Conservation (phyloP, 1,140 invertebrate genomes). For the Drosophila quadrilineata region DNA sequence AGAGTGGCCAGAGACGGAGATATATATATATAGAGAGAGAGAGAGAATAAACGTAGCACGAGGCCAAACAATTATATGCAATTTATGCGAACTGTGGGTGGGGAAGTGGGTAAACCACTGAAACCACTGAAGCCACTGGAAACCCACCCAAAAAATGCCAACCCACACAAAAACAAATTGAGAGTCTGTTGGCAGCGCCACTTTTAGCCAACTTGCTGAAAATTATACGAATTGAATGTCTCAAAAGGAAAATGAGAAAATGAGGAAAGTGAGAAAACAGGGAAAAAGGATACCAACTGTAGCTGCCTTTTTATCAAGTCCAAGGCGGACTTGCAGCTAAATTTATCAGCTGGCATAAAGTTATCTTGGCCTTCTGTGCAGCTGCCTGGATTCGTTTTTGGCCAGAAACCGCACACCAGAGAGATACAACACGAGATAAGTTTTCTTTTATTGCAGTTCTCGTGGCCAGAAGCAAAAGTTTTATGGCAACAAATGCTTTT, state of each 20-base stretch:
- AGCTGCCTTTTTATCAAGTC: constrained; percentile 66
- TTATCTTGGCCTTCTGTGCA: constrained; percentile 46
- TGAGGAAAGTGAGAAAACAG: not conserved
- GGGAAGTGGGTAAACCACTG: constrained; percentile 1
- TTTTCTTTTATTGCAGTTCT: constrained; percentile 75
- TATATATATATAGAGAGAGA: no score
- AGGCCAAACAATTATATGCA: constrained; percentile 72
- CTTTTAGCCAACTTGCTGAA: constrained; percentile 39
- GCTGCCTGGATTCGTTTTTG: constrained; percentile 4
- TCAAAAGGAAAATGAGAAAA: constrained; percentile 29
- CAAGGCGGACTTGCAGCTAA: constrained; percentile 61
- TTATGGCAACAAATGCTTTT: constrained; percentile 66
- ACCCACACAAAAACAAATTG: constrained; percentile 32
- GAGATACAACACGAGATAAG: constrained; percentile 44
- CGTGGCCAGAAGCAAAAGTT: constrained; percentile 60
- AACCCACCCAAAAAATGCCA: not conserved
- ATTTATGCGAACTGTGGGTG: constrained; percentile 72
- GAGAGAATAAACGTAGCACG: constrained; percentile 16
- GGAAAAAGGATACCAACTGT: not conserved
- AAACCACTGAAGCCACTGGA: not conserved
- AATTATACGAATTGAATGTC: constrained; percentile 74
- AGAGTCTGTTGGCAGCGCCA: constrained; percentile 7
- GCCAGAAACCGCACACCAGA: constrained; percentile 40
- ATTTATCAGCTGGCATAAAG: constrained; percentile 76
- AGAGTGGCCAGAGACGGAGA: not conserved